Conservation (phyloP, 37 sponge, comb jelly and placozoan species). For the Axinella damicornis region DNA sequence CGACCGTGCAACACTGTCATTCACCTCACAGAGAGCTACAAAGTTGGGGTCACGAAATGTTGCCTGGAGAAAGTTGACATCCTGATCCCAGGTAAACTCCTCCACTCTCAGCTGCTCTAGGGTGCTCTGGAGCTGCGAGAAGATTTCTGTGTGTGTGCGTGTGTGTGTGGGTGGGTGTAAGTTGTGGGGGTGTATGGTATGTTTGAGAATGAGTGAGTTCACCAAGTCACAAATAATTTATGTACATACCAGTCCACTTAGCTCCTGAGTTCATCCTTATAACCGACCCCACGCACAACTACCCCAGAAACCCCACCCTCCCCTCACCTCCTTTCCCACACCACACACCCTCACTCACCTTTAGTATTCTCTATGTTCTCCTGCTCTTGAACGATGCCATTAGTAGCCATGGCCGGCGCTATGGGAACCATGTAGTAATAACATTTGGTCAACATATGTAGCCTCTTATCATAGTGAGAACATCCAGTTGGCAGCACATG, state of each 20-base stretch:
- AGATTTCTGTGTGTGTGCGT: slow-evolving; percentile 8
- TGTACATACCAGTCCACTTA: too few relatives aligned
- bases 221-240: too few relatives aligned
- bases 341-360: slow-evolving; percentile 2
- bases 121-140: slow-evolving; percentile 23
- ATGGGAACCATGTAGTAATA: too few relatives aligned
- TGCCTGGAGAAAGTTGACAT: slow-evolving; percentile 52
- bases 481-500: too few relatives aligned
- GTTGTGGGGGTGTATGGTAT: too few relatives aligned
- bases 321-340: too few relatives aligned
- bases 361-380: slow-evolving; percentile 10
- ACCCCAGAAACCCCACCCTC: too few relatives aligned
- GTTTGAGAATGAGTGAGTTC: too few relatives aligned
- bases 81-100: slow-evolving; percentile 43
- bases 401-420: slow-evolving; percentile 22
- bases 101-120: slow-evolving; percentile 39
- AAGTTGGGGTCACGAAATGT: slow-evolving; percentile 30
- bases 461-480: too few relatives aligned
- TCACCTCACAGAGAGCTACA: slow-evolving; percentile 35
- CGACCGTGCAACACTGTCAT: slow-evolving; percentile 61
- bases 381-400: slow-evolving; percentile 16
- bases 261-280: too few relatives aligned
- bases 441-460: too few relatives aligned
- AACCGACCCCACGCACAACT: too few relatives aligned
- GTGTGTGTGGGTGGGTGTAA: not conserved